These are phyloP conservation scores for Bujurquina vittata DNA, from an alignment of 2,113 vertebrate species.

Conservation along the genomic window DNA sequence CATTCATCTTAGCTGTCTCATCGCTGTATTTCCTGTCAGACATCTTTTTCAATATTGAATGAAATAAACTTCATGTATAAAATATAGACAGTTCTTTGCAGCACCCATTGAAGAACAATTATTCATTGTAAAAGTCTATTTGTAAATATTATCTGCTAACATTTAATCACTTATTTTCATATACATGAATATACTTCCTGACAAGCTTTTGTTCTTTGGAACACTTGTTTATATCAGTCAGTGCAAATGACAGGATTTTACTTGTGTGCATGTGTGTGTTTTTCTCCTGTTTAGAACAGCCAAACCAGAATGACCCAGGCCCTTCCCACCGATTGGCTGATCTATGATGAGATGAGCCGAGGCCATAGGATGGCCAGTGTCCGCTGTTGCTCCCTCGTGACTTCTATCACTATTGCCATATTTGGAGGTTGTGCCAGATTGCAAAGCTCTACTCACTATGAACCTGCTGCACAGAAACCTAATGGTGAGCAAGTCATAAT, in stretches of 20 bases:
- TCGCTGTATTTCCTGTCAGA: too few species aligned
- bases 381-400: slow-evolving; percentile 89
- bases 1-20: too few species aligned
- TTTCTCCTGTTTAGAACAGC: slow-evolving; percentile 77
- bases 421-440: slow-evolving; percentile 89
- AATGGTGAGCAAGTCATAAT: slow-evolving; percentile 20
- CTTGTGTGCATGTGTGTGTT: neutral
- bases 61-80: too few species aligned
- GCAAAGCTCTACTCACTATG: slow-evolving; percentile 82
- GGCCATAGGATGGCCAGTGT: slow-evolving; percentile 89
- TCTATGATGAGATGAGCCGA: slow-evolving; percentile 94
- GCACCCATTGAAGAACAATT: too few species aligned
- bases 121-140: too few species aligned
- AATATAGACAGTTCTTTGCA: too few species aligned
- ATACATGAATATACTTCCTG: too few species aligned
- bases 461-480: slow-evolving; percentile 77
- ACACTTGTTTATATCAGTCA: neutral
- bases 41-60: too few species aligned
- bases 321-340: slow-evolving; percentile 92
- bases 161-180: too few species aligned
- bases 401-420: slow-evolving; percentile 85
- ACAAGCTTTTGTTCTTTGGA: too few species aligned
- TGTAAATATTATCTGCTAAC: too few species aligned
- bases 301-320: slow-evolving; percentile 80
- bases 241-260: neutral